phyloP scores from a whole-genome alignment of 2,113 vertebrate genomes.

The Gracilinanus agilis region DNA sequence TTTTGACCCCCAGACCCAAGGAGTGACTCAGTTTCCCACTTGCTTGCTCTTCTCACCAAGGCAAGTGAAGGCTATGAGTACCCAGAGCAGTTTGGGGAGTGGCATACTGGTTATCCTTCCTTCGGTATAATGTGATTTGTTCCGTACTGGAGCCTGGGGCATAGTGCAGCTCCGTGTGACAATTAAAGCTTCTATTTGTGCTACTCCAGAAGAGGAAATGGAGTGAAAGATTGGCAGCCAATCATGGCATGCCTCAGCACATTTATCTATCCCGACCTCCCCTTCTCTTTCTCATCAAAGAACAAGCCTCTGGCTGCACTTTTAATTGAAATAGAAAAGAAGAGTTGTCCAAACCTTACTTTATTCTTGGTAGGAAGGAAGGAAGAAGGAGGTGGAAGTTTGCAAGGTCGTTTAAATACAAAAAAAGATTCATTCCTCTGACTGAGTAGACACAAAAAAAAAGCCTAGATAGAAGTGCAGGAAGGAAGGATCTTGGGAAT shows the following conservation, averaged over 20 bases:
- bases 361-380: conserved; percentile 11
- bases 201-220: conserved; percentile 45
- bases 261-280: neutral
- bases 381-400: neutral
- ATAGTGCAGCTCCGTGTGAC: neutral
- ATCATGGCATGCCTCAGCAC: neutral
- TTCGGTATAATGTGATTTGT: neutral
- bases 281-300: conserved; percentile 32
- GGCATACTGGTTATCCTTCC: conserved; percentile 14
- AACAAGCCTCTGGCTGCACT: conserved; percentile 14
- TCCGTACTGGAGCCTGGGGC: neutral
- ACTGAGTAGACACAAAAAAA: neutral
- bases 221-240: neutral
- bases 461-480: neutral
- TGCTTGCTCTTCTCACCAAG: conserved; percentile 60
- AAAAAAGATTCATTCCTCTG: conserved; percentile 8
- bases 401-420: conserved; percentile 26
- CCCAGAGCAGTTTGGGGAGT: neutral
- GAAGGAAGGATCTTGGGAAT: neutral
- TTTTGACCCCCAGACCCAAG: neutral
- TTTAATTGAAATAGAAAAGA: conserved; percentile 30
- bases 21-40: neutral
- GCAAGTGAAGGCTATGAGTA: neutral
- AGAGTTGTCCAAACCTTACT: neutral
- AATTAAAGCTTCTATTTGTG: neutral